Percentiles rank a stretch among this genome's conserved stretches.
phyloP scores from a whole-genome alignment of 2,797 vertebrate species.

The Phrynocephalus forsythii region DNA sequence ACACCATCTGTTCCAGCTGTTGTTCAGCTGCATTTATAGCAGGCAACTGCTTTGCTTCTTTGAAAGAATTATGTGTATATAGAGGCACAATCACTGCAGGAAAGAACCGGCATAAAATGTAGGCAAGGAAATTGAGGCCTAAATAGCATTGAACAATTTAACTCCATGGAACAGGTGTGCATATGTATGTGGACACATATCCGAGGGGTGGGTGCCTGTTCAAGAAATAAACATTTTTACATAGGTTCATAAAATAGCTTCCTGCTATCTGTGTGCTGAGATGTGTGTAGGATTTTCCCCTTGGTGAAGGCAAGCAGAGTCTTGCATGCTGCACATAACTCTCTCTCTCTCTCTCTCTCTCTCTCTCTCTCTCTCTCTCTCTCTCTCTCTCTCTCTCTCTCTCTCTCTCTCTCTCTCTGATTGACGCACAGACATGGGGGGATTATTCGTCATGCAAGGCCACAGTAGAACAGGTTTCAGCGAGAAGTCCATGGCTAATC shows the following conservation, averaged over 20 bases:
- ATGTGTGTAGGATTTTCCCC: conserved; percentile 4
- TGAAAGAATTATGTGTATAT: background rate
- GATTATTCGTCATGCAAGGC: background rate
- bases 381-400: background rate
- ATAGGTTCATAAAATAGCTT: background rate
- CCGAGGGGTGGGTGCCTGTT: background rate
- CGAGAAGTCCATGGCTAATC: background rate
- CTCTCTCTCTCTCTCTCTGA: background rate
- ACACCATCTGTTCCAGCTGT: conserved; percentile 60
- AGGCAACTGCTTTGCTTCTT: conserved; percentile 53
- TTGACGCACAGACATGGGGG: background rate
- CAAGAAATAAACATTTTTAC: background rate
- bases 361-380: background rate
- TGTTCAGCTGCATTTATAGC: conserved; percentile 65
- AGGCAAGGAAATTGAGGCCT: background rate
- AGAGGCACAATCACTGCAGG: background rate
- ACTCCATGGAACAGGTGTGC: too few species aligned
- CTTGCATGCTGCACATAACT: conserved; percentile 30
- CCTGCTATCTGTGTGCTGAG: background rate
- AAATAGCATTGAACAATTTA: conserved; percentile 38
- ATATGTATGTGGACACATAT: background rate
- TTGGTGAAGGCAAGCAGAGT: background rate
- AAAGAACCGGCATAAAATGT: background rate
- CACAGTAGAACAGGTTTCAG: background rate
- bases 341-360: background rate